phyloP scores from a whole-genome alignment of 2,113 vertebrate genomes.

The Salminus brasiliensis region DNA sequence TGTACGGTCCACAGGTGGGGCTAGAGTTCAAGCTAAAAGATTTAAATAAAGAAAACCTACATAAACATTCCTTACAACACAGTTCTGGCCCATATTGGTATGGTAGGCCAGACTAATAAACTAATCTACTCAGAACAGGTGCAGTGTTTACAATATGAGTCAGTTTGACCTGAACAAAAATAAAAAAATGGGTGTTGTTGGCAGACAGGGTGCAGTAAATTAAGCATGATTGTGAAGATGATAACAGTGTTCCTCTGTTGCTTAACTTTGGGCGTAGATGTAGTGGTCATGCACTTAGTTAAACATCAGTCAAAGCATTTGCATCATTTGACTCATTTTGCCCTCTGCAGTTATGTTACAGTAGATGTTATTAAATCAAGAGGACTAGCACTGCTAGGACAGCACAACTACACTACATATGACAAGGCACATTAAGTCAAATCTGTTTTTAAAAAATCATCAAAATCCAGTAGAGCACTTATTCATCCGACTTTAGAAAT shows the following conservation, averaged over 20 bases:
- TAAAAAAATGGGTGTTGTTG: background rate
- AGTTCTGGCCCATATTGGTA: background rate
- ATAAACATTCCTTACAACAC: background rate
- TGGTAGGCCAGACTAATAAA: background rate
- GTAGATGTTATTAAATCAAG: background rate
- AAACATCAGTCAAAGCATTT: background rate
- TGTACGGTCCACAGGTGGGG: background rate
- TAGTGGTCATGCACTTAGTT: background rate
- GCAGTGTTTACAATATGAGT: constrained; percentile 18
- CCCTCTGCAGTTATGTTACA: background rate
- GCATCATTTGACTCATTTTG: background rate
- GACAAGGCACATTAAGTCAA: background rate
- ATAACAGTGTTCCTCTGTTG: background rate
- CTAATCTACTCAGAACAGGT: background rate
- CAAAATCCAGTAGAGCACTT: background rate
- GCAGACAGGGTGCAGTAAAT: background rate
- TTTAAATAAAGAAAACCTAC: background rate
- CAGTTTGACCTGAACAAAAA: background rate
- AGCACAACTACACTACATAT: background rate
- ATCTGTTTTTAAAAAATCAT: background rate
- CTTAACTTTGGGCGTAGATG: background rate
- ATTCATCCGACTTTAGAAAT: background rate
- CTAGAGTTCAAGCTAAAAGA: background rate
- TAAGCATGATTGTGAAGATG: background rate
- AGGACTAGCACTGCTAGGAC: background rate